Evolutionary conservation across 2,888 invertebrate genomes (phyloP), one percentile per base, ranked within the genome.

Genomic region (Sericinus montela): DNA sequence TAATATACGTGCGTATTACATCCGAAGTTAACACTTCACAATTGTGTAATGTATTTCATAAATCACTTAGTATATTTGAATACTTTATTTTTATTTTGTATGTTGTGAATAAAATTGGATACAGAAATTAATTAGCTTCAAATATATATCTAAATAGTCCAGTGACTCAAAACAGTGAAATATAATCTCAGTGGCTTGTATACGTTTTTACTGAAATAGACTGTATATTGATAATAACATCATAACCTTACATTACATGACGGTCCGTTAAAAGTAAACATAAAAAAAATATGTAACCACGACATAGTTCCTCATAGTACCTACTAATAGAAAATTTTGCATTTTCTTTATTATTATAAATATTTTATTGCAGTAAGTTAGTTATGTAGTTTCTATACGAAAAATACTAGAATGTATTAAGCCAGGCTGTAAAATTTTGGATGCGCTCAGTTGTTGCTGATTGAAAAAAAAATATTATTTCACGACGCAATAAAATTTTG

Each of bases 271-370:
- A 66, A 58, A 72, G 73, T 70, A 55, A 67, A 69, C 69, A 72
- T 66, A 69, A 67, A 68, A 66, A 77, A 69, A 69, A 75, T n/a
- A n/a, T n/a, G 75, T 78, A 86, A 85, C 82, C 85, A 87, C 80
- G 74, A 80, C 67, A 87, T 84, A 88, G 88, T 88, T 88, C 88
- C 88, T 88, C 80, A 84, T 85, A 85, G 88, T 88, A 87, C 86
- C 86, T 87, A 87, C 81, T 80, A 77, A 84, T 84, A 86, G 84
- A 82, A 85, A 84, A 81, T 82, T 80, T 75, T 87, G 87, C 86
- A 87, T 87, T 87, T 80, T 83, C 75, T 80, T 81, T 75, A 73
- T 74, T 72, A 76, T 73, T 69, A 73, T 79, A 80, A 58, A 63
- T 67, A 69, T 79, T 75, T 79, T 83, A 77, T 69, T 76, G 75